Percentiles rank a stretch among this genome's conserved stretches.
phyloP scores from a whole-genome alignment of 2,888 invertebrate genomes.

The Limenitis camilla region DNA sequence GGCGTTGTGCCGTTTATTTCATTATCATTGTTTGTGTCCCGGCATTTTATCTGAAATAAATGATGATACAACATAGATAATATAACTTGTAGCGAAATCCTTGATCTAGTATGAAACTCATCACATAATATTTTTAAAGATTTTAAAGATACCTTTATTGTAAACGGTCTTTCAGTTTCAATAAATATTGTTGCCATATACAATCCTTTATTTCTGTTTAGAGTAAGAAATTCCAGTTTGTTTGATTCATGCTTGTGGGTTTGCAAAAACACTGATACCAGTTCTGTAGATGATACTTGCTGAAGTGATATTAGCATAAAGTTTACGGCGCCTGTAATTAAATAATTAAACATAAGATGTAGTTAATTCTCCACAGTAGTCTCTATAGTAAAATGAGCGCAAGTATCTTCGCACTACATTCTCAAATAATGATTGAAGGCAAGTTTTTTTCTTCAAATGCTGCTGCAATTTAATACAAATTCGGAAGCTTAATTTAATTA shows the following conservation, averaged over 20 bases:
- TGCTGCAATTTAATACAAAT: too few species aligned
- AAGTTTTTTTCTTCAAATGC: too few species aligned
- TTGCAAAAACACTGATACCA: slow-evolving; percentile 34
- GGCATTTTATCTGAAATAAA: slow-evolving; percentile 9
- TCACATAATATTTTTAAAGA: not conserved
- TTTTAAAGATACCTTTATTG: slow-evolving; percentile 34
- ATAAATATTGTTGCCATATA: slow-evolving; percentile 36
- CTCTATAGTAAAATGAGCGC: too few species aligned
- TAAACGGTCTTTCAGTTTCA: slow-evolving; percentile 33
- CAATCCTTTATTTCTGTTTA: slow-evolving; percentile 22
- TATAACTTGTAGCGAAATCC: too few species aligned
- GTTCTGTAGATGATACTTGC: slow-evolving; percentile 14
- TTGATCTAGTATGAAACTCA: not conserved
- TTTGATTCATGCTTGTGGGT: slow-evolving; percentile 28
- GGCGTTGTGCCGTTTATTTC: slow-evolving; percentile 19
- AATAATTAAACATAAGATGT: too few species aligned
- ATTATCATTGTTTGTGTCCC: slow-evolving; percentile 11
- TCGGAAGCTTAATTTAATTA: too few species aligned
- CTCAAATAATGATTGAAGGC: too few species aligned
- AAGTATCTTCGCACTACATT: too few species aligned
- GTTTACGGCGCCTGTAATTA: slow-evolving; percentile 9
- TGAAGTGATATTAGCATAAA: slow-evolving; percentile 19
- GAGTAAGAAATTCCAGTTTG: slow-evolving; percentile 28
- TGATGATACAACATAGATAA: too few species aligned
- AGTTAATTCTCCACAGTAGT: too few species aligned